Percentiles rank a stretch among this genome's conserved stretches.
Evolutionary conservation across 2,113 vertebrate genomes (phyloP).

Genomic region (Willisornis vidua): DNA sequence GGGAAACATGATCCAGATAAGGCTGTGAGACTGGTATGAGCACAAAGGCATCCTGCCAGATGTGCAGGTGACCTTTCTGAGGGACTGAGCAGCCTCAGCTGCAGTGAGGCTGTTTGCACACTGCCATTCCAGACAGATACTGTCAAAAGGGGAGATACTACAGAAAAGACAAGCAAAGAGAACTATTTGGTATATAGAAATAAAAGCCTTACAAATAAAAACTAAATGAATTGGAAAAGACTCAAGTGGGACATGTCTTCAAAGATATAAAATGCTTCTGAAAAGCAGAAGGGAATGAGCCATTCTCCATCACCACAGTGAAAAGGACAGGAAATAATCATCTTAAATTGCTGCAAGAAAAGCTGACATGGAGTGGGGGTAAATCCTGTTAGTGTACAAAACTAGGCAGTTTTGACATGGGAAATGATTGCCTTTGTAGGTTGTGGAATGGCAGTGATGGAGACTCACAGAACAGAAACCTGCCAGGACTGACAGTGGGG

Average conservation of each 20-base stretch:
- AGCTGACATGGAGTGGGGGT: neutral
- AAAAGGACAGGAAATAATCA: neutral
- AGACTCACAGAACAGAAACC: neutral
- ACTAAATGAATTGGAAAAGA: neutral
- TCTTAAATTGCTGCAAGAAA: neutral
- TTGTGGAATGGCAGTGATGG: neutral
- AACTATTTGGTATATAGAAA: neutral
- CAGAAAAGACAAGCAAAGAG: neutral
- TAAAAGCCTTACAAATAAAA: neutral
- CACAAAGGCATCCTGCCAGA: neutral
- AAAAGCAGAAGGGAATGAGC: neutral
- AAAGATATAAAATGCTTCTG: neutral
- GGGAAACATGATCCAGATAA: neutral
- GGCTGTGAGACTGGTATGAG: neutral
- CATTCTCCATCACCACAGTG: neutral
- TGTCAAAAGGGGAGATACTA: neutral
- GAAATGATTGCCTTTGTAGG: neutral
- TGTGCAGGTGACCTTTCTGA: neutral
- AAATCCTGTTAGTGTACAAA: neutral
- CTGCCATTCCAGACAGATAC: neutral
- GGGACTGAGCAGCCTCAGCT: neutral
- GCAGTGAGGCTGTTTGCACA: neutral
- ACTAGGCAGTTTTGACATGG: neutral
- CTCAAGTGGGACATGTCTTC: neutral
- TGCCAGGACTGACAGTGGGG: neutral